phyloP scores from a whole-genome alignment of 1,140 invertebrate species.

The Drosophila novamexicana region DNA sequence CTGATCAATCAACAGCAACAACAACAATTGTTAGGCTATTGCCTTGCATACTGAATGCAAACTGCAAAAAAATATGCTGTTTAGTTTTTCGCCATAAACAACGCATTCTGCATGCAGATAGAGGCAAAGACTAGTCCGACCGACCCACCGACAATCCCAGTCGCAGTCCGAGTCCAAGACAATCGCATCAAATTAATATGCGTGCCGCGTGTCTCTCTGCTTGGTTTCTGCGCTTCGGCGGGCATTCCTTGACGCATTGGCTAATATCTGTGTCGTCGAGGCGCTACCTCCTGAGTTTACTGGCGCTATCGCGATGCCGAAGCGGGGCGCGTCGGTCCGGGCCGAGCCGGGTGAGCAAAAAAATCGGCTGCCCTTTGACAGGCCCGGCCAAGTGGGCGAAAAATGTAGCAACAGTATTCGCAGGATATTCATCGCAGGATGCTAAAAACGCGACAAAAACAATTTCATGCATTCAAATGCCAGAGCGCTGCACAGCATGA shows the following conservation, averaged over 20 bases:
- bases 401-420: conserved; percentile 55
- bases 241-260: conserved; percentile 65
- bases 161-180: conserved; percentile 25
- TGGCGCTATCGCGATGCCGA: conserved; percentile 76
- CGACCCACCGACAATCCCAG: conserved; percentile 33
- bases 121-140: conserved; percentile 27
- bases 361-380: conserved; percentile 55
- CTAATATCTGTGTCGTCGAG: conserved; percentile 64
- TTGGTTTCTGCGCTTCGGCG: conserved; percentile 29
- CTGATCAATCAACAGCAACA: conserved; percentile 39
- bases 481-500: conserved; percentile 52
- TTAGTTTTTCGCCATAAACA: conserved; percentile 47
- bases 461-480: conserved; percentile 80
- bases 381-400: conserved; percentile 27
- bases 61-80: conserved; percentile 39
- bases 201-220: conserved; percentile 42
- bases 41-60: conserved; percentile 47
- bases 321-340: conserved; percentile 32
- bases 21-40: conserved; percentile 6
- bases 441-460: conserved; percentile 70
- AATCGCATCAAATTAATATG: conserved; percentile 71
- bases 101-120: conserved; percentile 51
- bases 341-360: conserved; percentile 36
- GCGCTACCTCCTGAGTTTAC: conserved; percentile 47
- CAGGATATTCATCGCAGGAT: conserved; percentile 58